Conservation (phyloP, 2,113 vertebrate genomes). For the Anser cygnoides region DNA sequence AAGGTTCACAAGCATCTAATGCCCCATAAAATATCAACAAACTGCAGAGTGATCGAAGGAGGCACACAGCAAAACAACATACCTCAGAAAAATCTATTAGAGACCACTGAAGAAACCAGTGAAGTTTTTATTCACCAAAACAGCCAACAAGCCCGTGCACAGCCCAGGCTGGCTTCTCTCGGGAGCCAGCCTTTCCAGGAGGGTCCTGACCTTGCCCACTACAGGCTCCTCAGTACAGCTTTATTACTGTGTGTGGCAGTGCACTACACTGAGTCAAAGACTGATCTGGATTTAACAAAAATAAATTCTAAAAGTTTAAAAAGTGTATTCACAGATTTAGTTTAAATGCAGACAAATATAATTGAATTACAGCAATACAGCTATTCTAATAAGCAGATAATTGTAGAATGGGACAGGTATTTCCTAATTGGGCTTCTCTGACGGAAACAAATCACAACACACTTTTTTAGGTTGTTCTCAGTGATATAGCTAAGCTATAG, state of each 20-base stretch:
- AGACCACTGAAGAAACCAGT: not conserved
- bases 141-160: fast-evolving
- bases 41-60: not conserved
- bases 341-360: not conserved
- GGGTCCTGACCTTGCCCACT: not conserved
- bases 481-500: no score
- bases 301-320: not conserved
- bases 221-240: not conserved
- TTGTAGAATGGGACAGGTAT: not conserved
- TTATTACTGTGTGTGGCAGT: not conserved
- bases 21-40: not conserved
- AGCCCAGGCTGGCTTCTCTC: not conserved
- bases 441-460: not conserved
- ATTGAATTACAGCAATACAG: fast-evolving
- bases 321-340: not conserved
- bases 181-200: not conserved
- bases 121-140: not conserved
- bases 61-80: not conserved
- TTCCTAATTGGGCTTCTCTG: not conserved
- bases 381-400: not conserved
- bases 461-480: no score
- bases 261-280: not conserved
- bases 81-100: not conserved
- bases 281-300: not conserved
- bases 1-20: not conserved